A percentile compares a stretch with the other conserved stretches of the same genome.
These are phyloP conservation scores for Zaprionus lachaisei DNA, from an alignment of 1,140 invertebrate genomes.

Conservation along the genomic window DNA sequence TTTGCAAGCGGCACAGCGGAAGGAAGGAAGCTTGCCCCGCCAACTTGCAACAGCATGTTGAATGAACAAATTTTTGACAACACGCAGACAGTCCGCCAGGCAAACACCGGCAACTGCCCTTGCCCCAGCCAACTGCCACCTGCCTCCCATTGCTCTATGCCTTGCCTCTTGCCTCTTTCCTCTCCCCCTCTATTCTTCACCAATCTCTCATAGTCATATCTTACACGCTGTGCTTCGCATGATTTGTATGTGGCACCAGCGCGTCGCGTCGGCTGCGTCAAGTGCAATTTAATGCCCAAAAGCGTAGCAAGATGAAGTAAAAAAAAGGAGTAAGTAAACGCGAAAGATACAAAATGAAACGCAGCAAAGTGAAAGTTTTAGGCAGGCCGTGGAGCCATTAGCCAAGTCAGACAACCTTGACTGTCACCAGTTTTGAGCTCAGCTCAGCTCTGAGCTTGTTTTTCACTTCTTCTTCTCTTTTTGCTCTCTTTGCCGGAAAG, in stretches of 20 bases:
- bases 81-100: conserved; percentile 35
- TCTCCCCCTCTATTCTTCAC: neutral
- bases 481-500: conserved; percentile 40
- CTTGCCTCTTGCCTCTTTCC: conserved; percentile 14
- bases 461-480: neutral
- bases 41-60: conserved; percentile 51
- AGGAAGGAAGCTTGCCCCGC: conserved; percentile 15
- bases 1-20: conserved; percentile 36
- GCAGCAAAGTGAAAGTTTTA: conserved; percentile 76
- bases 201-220: conserved; percentile 60
- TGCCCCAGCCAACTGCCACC: neutral
- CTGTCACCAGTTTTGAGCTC: conserved; percentile 47
- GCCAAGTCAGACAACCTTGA: conserved; percentile 72
- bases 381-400: conserved; percentile 30
- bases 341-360: conserved; percentile 34
- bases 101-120: conserved; percentile 38
- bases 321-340: conserved; percentile 21
- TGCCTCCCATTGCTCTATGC: neutral
- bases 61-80: conserved; percentile 45
- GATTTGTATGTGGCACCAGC: conserved; percentile 70
- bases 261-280: conserved; percentile 27
- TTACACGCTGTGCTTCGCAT: conserved; percentile 56
- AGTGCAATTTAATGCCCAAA: conserved; percentile 72
- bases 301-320: conserved; percentile 49
- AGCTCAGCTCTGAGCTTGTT: conserved; percentile 6